Conservation (phyloP, 2,888 invertebrate species). For the Lepidocyrtinus sp. region DNA sequence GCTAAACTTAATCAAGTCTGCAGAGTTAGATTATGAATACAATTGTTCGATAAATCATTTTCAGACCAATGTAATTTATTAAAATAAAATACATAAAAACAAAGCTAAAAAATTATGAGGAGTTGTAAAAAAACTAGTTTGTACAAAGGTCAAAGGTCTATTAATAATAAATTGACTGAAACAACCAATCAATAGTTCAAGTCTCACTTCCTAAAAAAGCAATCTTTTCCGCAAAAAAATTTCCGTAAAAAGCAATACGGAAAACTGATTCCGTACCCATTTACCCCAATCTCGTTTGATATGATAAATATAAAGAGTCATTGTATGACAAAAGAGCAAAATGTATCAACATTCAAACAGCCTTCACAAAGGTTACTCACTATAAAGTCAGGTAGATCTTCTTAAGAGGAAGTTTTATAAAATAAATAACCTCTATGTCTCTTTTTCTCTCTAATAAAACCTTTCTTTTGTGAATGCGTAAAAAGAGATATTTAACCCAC, state of each 20-base stretch:
- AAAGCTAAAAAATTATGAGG: no score
- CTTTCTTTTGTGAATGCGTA: not conserved
- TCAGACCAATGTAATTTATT: no score
- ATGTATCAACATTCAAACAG: conserved; percentile 52
- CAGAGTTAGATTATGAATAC: no score
- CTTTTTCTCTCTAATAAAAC: conserved; percentile 16
- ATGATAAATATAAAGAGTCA: conserved; percentile 10
- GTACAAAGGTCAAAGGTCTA: no score
- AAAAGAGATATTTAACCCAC: conserved; percentile 13
- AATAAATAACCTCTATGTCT: conserved; percentile 31
- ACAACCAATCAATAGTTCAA: no score
- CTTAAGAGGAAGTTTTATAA: conserved; percentile 32
- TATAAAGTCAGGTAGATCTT: conserved; percentile 35
- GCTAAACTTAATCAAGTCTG: no score
- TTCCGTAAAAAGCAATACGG: not conserved
- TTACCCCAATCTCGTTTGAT: not conserved
- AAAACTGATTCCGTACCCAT: not conserved
- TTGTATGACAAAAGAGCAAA: conserved; percentile 21
- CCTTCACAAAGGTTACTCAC: conserved; percentile 52
- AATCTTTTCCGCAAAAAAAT: no score
- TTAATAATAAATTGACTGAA: no score
- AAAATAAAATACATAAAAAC: no score
- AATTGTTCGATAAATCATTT: no score
- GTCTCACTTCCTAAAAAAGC: no score
- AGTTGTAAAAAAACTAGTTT: no score